phyloP scores from a whole-genome alignment of 2,113 vertebrate genomes.

The Cisticola juncidis region DNA sequence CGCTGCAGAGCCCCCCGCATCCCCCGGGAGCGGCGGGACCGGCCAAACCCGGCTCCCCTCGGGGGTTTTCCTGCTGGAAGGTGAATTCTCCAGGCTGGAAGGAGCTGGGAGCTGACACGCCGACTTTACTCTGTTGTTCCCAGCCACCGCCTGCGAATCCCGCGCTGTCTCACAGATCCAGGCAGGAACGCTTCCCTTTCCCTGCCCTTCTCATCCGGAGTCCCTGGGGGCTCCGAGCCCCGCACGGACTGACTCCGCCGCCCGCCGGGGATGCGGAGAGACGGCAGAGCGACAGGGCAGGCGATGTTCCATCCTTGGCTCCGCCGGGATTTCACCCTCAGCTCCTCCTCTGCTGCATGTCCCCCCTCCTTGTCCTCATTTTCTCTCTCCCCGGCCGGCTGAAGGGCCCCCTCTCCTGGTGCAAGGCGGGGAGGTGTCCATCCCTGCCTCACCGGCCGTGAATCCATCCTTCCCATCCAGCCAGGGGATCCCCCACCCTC shows the following conservation, averaged over 20 bases:
- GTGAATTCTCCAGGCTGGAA: background rate
- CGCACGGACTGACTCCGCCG: fast-evolving
- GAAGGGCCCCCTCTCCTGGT: constrained; percentile 28
- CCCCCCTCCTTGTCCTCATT: fast-evolving
- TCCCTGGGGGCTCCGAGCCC: background rate
- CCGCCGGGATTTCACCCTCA: background rate
- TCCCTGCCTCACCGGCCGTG: fast-evolving
- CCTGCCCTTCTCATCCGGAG: background rate
- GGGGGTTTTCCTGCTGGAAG: fast-evolving
- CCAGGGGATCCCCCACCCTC: background rate
- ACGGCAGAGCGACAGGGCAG: fast-evolving
- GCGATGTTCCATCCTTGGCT: fast-evolving
- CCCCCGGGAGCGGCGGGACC: background rate
- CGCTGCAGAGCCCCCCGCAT: background rate
- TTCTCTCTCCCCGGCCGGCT: background rate
- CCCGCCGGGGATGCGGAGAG: background rate
- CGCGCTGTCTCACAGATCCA: background rate
- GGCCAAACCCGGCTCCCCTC: background rate
- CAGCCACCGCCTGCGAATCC: background rate
- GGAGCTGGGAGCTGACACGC: background rate
- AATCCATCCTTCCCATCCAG: background rate
- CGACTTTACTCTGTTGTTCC: background rate
- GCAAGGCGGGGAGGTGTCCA: background rate
- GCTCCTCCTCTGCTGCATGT: background rate
- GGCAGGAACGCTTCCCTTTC: background rate